Evolutionary conservation across 2,113 vertebrate genomes (phyloP).

Genomic region (Philantomba maxwellii): DNA sequence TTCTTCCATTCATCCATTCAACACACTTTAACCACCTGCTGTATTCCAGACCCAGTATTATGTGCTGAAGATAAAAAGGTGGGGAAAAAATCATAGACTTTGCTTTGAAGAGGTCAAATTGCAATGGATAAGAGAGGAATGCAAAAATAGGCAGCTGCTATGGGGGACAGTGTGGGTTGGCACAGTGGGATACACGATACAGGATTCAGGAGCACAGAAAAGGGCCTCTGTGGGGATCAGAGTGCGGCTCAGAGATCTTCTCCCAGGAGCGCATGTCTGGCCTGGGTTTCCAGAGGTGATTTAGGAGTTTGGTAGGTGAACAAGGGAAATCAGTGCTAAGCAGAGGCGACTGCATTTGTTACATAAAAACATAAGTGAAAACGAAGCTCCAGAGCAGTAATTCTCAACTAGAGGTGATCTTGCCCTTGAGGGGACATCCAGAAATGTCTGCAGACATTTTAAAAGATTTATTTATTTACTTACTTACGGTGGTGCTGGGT

Average conservation of each 20-base stretch:
- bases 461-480: background rate
- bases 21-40: background rate
- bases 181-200: background rate
- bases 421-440: background rate
- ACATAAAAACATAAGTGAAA: background rate
- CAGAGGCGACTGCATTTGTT: background rate
- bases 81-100: background rate
- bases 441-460: background rate
- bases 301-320: background rate
- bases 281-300: background rate
- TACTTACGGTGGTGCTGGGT: background rate
- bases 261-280: background rate
- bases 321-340: too few relatives aligned
- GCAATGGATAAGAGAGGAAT: background rate
- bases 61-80: background rate
- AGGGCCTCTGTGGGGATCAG: background rate
- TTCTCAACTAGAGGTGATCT: background rate
- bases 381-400: background rate
- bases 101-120: background rate
- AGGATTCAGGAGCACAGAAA: background rate
- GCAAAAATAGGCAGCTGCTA: background rate
- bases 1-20: background rate
- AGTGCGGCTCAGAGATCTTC: background rate
- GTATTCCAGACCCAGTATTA: background rate
- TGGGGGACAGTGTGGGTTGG: too few relatives aligned